Percentiles rank a stretch among this genome's conserved stretches.
phyloP scores from a whole-genome alignment of 2,113 vertebrate species.

The Mus spicilegus region DNA sequence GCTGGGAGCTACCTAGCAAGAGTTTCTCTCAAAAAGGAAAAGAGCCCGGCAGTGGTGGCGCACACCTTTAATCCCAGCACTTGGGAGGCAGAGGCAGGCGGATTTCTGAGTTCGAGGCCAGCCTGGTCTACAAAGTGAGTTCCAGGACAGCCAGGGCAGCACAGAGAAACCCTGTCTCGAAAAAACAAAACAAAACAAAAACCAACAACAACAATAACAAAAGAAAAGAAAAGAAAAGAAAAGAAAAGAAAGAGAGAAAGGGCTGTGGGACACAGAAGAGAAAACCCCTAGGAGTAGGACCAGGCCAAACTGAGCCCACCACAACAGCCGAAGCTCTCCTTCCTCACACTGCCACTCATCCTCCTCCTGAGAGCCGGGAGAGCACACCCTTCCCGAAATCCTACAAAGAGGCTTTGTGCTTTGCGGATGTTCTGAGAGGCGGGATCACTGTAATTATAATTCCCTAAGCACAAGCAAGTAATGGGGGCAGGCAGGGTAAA shows the following conservation, averaged over 20 bases:
- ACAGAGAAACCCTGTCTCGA: no score
- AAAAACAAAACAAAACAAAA: not conserved
- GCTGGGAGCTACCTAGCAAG: not conserved
- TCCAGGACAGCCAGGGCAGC: no score
- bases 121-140: no score
- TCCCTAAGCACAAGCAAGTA: constrained; percentile 71
- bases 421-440: constrained; percentile 73
- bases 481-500: constrained; percentile 75
- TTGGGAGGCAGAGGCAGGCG: no score
- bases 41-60: no score
- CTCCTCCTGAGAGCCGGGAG: constrained; percentile 46
- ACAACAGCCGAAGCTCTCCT: not conserved
- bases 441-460: constrained; percentile 78
- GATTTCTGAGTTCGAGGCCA: no score
- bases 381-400: not conserved
- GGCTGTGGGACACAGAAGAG: not conserved
- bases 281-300: not conserved
- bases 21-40: not conserved
- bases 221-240: not conserved
- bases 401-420: constrained; percentile 79
- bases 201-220: not conserved
- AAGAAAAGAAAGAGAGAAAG: not conserved
- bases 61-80: no score
- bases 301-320: not conserved
- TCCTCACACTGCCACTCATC: constrained; percentile 38